These are phyloP conservation scores for Tiaroga cobitis DNA, from an alignment of 2,797 vertebrate genomes.

Conservation along the genomic window DNA sequence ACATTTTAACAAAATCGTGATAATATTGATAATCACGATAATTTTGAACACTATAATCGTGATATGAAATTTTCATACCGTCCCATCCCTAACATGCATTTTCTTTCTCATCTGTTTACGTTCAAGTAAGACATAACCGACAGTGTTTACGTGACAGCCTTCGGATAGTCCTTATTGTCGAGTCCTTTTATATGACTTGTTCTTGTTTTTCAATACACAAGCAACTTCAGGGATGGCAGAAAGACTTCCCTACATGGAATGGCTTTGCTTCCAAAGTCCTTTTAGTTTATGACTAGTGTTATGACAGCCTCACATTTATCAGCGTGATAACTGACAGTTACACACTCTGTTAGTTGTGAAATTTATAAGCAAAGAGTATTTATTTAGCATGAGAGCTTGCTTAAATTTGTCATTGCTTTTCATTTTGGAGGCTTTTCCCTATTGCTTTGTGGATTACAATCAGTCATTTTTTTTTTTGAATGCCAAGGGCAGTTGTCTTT, in stretches of 20 bases:
- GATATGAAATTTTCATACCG: too few relatives aligned
- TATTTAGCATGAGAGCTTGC: neutral
- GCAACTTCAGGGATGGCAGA: neutral
- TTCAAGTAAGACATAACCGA: neutral
- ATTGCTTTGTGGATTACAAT: neutral
- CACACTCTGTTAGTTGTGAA: slow-evolving; percentile 4
- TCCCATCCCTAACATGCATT: too few relatives aligned
- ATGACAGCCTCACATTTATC: slow-evolving; percentile 35
- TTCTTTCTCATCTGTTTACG: neutral
- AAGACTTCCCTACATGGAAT: slow-evolving; percentile 15
- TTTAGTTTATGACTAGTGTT: slow-evolving; percentile 47
- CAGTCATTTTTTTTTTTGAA: neutral
- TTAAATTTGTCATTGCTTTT: neutral
- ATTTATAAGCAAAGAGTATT: slow-evolving; percentile 26
- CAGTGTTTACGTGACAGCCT: neutral
- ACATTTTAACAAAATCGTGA: too few relatives aligned
- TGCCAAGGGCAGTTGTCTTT: neutral
- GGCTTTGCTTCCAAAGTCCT: slow-evolving; percentile 47
- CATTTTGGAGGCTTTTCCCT: neutral
- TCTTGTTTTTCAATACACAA: neutral
- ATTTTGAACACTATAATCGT: too few relatives aligned
- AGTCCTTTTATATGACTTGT: neutral
- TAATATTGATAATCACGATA: too few relatives aligned
- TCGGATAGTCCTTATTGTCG: neutral
- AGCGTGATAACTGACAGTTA: slow-evolving; percentile 25